These are phyloP conservation scores for Ceratothoa steindachneri DNA, from an alignment of 2,888 invertebrate species.

Conservation along the genomic window DNA sequence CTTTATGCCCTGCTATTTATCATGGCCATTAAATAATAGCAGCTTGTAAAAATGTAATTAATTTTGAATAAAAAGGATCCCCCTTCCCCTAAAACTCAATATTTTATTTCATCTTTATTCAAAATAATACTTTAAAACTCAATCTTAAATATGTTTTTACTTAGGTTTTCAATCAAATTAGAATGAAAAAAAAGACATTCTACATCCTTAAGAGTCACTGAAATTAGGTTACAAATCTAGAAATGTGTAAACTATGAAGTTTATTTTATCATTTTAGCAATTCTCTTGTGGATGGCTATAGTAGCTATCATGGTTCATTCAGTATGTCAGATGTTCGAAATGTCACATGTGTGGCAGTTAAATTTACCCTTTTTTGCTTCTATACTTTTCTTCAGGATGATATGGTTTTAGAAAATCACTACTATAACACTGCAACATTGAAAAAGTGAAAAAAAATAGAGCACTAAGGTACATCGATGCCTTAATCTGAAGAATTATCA, in stretches of 20 bases:
- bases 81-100: background rate
- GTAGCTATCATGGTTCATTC: background rate
- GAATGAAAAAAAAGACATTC: background rate
- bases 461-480: no score
- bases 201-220: background rate
- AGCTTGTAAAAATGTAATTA: background rate
- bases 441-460: no score
- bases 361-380: no score
- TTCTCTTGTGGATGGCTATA: background rate
- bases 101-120: background rate
- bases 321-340: background rate
- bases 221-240: background rate
- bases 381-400: no score
- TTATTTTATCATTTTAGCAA: background rate
- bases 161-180: background rate
- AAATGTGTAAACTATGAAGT: background rate
- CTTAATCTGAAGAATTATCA: no score
- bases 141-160: background rate
- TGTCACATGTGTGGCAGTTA: no score
- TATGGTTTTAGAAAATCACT: no score
- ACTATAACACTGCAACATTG: no score
- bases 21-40: background rate
- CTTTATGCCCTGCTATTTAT: background rate
- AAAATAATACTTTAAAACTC: background rate
- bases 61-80: background rate